Evolutionary conservation across 2,888 invertebrate genomes (phyloP), one percentile per base, ranked within the genome.

Genomic region (Polydrusus cervinus): DNA sequence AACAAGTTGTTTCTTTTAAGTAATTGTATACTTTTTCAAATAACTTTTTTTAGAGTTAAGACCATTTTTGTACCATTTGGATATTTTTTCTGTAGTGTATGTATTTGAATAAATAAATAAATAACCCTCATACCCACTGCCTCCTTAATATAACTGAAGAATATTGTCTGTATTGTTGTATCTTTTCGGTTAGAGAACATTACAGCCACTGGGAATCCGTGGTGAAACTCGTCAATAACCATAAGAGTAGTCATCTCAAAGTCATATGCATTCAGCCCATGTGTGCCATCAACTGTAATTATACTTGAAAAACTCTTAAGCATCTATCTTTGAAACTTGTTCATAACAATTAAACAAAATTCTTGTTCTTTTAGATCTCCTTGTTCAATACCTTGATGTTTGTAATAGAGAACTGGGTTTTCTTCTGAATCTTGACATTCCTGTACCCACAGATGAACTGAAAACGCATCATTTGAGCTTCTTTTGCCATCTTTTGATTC

Each of bases 331-430:
- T 67, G 67, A n/a, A 9, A 14, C 1, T 38, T 8, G 14, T 38
- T 40, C 67, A 67, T 67, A 11, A 67, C 10, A 18, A 67, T 43
- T 40, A 55, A 13, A 18, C 49, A 20, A 40, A 53, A 67, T 43
- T 67, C 67, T 18, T 55, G 13, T 51, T 14, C 3, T 11, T 55
- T 55, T 14, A 10, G 40, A n/a, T 53, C 53, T 1, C n/a, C 6
- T 20, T 11, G n/a, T n/a, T n/a, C 1, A 38, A n/a, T 13, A 0
- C 55, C 55, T n/a, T 67, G 51, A 43, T 43, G 7, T 25, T 67
- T 67, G 16, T 20, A 67, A 18, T 34, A 55, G 3, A 55, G 1
- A 1, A 67, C 20, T 7, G 53, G 67, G 16, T 53, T 67, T 20
- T 20, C 10, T 7, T 20, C 38, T n/a, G 20, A 13, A 13, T 14